Base-by-base conservation (phyloP, 2,113 vertebrate species). In the Malurus alboscapulatus region DNA sequence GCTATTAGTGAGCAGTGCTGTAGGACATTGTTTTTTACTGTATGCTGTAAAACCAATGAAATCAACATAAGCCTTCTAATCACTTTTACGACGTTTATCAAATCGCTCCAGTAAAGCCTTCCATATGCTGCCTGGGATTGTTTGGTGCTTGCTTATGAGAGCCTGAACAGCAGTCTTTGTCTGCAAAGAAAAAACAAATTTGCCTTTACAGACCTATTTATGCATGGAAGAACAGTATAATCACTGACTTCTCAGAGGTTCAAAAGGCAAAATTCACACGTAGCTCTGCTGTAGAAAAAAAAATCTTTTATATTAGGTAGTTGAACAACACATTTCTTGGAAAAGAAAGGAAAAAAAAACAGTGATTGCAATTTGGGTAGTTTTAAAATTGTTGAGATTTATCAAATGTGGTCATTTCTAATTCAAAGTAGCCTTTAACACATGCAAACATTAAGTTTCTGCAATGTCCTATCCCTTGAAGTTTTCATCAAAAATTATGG, bases 101-200 rank as follows among this genome's bases (percentile, higher is more conserved):
- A 98, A 98, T 93, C 98, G 96, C 67, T 98, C 98, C 74, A 98
- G 40, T 88, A 99, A 94, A 61, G 98, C 98, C 81, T 98, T 97
- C 78, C 98, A 97, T 47, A 99, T 97, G 86, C 94, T 99, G 71
- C 98, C 98, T 30, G 98, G 98, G 77, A 98, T 97, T 94, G 94
- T 97, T 95, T 99, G 98, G 93, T 99, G 98, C 88, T 96, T 96
- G 90, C 97, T 97, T 91, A 99, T 98, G 82, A 99, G 96, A 81
- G 94, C 92, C 96, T 98, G 98, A 63, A 99, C 93, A 3, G 98
- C 98, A 90, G 94, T 93, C 88, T 98, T 98, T 66, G 98, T 98
- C 98, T 99, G 93, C 59, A 96, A 96, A 87, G 34, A 94, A 38
- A 95, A 77, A 26, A 92, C 30, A 92, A 93, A 78, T 48, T 84